Percentiles rank a stretch among this genome's conserved stretches.
phyloP scores from a whole-genome alignment of 2,797 vertebrate genomes.

The Pangasius djambal region DNA sequence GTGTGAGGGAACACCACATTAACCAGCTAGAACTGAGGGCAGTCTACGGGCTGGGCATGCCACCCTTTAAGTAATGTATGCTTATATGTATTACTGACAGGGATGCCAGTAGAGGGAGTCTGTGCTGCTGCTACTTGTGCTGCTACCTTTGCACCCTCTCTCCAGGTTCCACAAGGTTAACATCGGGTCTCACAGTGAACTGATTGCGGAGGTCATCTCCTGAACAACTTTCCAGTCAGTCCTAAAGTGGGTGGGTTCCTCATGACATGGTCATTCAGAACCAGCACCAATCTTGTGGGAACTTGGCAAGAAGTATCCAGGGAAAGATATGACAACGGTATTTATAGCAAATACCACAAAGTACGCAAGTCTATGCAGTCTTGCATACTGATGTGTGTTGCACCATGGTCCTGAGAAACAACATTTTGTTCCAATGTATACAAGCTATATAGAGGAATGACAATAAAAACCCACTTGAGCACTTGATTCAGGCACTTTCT shows the following conservation, averaged over 20 bases:
- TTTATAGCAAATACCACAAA: not conserved
- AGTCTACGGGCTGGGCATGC: not conserved
- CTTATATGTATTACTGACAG: not conserved
- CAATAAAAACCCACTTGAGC: not conserved
- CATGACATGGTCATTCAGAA: not conserved
- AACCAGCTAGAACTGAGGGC: not conserved
- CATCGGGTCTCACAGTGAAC: not conserved
- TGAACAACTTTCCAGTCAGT: not conserved
- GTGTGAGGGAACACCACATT: not conserved
- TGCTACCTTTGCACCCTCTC: not conserved
- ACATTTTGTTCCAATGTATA: not conserved
- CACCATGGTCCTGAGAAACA: not conserved
- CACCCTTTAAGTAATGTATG: not conserved
- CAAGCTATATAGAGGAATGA: not conserved
- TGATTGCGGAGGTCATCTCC: not conserved
- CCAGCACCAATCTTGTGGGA: not conserved
- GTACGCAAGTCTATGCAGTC: not conserved
- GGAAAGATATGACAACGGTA: not conserved
- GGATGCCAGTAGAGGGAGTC: not conserved
- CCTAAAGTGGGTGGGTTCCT: too few relatives aligned
- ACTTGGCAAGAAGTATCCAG: not conserved
- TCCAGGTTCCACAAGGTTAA: not conserved
- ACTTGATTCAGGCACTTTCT: not conserved
- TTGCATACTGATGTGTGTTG: not conserved
- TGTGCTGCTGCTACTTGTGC: not conserved